Evolutionary conservation across 53 echinoderm and acorn worm species (phyloP).

Genomic region (Paelopatides confundens): DNA sequence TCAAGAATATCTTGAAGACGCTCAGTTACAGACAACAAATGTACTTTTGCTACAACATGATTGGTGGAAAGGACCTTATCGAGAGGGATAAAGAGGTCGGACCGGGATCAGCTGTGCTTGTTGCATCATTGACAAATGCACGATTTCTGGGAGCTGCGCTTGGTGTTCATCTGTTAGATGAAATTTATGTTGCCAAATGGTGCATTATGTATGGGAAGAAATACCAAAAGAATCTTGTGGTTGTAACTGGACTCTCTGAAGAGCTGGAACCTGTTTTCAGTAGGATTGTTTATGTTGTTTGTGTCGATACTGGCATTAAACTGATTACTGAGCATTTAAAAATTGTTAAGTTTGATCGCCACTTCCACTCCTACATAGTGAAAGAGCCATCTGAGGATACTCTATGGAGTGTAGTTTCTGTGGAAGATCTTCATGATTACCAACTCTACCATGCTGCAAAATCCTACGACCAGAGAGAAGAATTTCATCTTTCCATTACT

Average conservation of each 20-base stretch:
- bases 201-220: conserved; percentile 26
- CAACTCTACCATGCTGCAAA: conserved; percentile 61
- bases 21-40: conserved; percentile 62
- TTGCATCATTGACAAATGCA: conserved; percentile 24
- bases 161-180: conserved; percentile 47
- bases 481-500: not conserved
- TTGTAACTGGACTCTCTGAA: conserved; percentile 49
- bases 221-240: conserved; percentile 49
- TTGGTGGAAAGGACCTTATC: not conserved
- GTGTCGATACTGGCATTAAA: conserved; percentile 22
- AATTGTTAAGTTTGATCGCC: conserved; percentile 25
- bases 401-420: not conserved
- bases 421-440: conserved; percentile 60
- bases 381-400: not conserved
- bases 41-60: conserved; percentile 30
- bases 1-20: conserved; percentile 61
- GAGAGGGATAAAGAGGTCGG: conserved; percentile 33
- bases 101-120: conserved; percentile 44
- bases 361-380: conserved; percentile 31
- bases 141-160: not conserved
- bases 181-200: conserved; percentile 64
- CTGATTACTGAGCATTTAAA: not conserved
- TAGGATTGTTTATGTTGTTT: conserved; percentile 32
- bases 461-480: conserved; percentile 35
- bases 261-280: conserved; percentile 50